Base-by-base conservation (phyloP, 2,113 vertebrate species). In the Spea bombifrons region DNA sequence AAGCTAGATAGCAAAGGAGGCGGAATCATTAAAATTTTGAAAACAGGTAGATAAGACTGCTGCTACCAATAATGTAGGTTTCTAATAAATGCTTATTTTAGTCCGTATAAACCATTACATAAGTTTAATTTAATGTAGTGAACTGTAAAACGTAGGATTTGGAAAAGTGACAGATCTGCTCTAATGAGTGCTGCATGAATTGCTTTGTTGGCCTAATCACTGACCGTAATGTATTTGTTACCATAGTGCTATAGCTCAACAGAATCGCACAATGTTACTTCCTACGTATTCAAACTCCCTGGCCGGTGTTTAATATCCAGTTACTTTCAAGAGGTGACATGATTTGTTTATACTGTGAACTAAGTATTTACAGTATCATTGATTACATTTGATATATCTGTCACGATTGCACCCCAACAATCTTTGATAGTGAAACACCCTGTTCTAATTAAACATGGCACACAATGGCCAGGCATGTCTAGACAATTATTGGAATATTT, bases 251-350 rank as follows among this genome's bases (percentile, higher is more conserved):
- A 61, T 12, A 79, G 70, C 63, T 65, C 59, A 7, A 48, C 74
- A 77, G 50, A 82, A 71, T 47, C 43, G 8, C 50, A 78, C 46
- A 72, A 80, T 50, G 12, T 50, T 69, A 57, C 66, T 48, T 71
- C 55, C 67, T 55, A 75, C 6, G 17, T 7, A 61, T 3, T 71
- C 59, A 48, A 73, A 73, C 61, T 0, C 52, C 45, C 61, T 30
- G 3, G 50, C 50, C 76, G 81, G 44, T 81, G 43, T 17, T 74
- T 69, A 66, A 52, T 49, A 61, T 71, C 43, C n/a, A 47, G 78
- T 73, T 67, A 70, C 10, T 59, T 55, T 73, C 50, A 49, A 55
- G 30, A 69, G 67, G 16, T 10, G n/a, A 17, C 67, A 16, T 74
- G 66, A 55, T 48, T 48, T 68, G 2, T 77, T 74, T 82, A 81